A percentile compares a stretch with the other conserved stretches of the same genome.
Evolutionary conservation across 2,113 vertebrate genomes (phyloP).

Genomic region (Xenopus laevis): DNA sequence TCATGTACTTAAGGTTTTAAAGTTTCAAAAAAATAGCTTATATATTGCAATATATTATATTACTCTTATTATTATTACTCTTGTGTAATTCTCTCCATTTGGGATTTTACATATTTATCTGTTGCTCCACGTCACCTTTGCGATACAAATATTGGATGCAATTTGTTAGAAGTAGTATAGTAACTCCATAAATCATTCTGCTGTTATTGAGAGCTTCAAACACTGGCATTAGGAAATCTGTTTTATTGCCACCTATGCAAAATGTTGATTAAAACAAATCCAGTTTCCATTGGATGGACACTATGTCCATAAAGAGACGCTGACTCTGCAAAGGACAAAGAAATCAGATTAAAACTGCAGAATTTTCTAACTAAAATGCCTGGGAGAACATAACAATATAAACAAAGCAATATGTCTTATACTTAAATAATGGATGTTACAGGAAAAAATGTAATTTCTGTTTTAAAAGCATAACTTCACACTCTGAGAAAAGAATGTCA

Average conservation of each 20-base stretch:
- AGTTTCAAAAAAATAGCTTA: too few species aligned
- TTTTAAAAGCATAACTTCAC: too few species aligned
- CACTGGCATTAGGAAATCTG: conserved; percentile 34
- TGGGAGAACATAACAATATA: neutral
- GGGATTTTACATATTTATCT: conserved; percentile 27
- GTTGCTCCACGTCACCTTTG: conserved; percentile 4
- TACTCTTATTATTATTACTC: too few species aligned
- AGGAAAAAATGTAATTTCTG: too few species aligned
- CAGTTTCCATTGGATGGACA: conserved; percentile 35
- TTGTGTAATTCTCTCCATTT: conserved; percentile 2
- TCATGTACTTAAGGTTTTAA: too few species aligned
- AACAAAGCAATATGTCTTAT: too few species aligned
- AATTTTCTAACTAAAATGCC: neutral
- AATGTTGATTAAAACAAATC: conserved; percentile 35
- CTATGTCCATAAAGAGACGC: conserved; percentile 22
- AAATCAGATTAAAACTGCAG: neutral
- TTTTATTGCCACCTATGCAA: conserved; percentile 34
- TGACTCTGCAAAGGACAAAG: conserved; percentile 14
- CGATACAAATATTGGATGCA: conserved; percentile 45
- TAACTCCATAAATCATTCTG: conserved; percentile 42
- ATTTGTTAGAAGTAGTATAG: conserved; percentile 37
- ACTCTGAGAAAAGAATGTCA: too few species aligned
- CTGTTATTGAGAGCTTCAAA: conserved; percentile 8
- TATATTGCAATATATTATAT: too few species aligned
- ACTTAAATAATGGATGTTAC: too few species aligned